phyloP scores from a whole-genome alignment of 1,140 invertebrate genomes.

The Lithobius niger region DNA sequence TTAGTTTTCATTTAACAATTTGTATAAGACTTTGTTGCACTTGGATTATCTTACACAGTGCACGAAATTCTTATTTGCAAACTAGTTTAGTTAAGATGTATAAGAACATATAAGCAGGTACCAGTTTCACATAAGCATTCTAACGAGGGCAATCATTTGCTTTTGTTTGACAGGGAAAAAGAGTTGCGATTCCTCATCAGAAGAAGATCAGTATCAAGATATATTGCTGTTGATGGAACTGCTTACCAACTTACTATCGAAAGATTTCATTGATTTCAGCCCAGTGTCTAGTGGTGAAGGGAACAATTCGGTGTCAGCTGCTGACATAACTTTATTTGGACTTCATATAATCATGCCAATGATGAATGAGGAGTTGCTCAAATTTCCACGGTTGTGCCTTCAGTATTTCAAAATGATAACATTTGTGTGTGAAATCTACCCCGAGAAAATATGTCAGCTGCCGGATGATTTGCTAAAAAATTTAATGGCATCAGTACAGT shows the following conservation, averaged over 20 bases:
- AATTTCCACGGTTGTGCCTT: conserved; percentile 50
- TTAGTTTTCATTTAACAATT: neutral
- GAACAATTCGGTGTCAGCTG: conserved; percentile 28
- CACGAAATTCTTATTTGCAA: no score
- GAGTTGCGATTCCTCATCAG: conserved; percentile 39
- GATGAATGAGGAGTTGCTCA: conserved; percentile 55
- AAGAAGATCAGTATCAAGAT: conserved; percentile 57
- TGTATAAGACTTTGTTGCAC: no score
- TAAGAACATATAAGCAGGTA: no score
- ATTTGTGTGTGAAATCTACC: conserved; percentile 50
- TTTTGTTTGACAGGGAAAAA: conserved; percentile 11
- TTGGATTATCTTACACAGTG: no score
- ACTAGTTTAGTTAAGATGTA: no score
- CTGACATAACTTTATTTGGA: conserved; percentile 52
- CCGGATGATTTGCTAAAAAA: conserved; percentile 41
- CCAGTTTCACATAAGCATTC: no score
- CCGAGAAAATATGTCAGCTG: conserved; percentile 43
- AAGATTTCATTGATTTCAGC: conserved; percentile 52
- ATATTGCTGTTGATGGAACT: conserved; percentile 54
- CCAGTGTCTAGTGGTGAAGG: conserved; percentile 18
- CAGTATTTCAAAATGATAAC: conserved; percentile 49
- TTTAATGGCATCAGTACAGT: conserved; percentile 48
- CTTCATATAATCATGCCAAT: conserved; percentile 58
- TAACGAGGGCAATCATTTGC: neutral
- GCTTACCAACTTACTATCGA: conserved; percentile 51